Percentiles rank a stretch among this genome's conserved stretches.
phyloP scores from a whole-genome alignment of 2,888 invertebrate species.

The Synanthedon formicaeformis region DNA sequence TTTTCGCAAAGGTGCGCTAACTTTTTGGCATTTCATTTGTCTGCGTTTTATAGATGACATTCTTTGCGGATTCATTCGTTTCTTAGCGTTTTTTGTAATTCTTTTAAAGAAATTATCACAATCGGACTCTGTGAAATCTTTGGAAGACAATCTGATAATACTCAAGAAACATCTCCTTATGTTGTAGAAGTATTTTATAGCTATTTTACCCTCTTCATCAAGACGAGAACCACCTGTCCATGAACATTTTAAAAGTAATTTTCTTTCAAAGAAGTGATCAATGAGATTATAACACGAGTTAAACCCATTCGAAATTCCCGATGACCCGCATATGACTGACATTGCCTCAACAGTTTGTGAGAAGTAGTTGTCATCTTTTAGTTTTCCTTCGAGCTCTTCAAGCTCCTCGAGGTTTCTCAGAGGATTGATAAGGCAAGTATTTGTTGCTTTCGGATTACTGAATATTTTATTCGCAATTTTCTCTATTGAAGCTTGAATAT shows the following conservation, averaged over 20 bases:
- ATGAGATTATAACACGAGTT: slow-evolving; percentile 4
- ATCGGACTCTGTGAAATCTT: slow-evolving; percentile 3
- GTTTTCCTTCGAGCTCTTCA: slow-evolving; percentile 2
- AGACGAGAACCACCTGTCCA: slow-evolving; percentile 4
- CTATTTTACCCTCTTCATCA: not conserved
- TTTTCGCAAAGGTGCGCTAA: too few relatives aligned
- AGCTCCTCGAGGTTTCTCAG: slow-evolving; percentile 4
- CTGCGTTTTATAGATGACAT: too few relatives aligned
- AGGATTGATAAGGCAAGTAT: slow-evolving; percentile 1
- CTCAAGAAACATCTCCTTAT: slow-evolving; percentile 3
- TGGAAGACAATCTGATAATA: slow-evolving; percentile 2
- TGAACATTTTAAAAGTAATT: slow-evolving; percentile 2
- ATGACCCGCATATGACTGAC: slow-evolving; percentile 3
- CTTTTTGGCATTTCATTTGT: too few relatives aligned
- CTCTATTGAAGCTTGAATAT: too few relatives aligned
- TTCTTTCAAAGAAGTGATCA: slow-evolving; percentile 3
- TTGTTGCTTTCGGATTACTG: not conserved
- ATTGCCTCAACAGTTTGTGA: slow-evolving; percentile 1
- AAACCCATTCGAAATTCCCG: slow-evolving; percentile 1
- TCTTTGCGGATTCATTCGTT: too few relatives aligned
- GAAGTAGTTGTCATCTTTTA: slow-evolving; percentile 3
- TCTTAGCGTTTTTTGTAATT: slow-evolving; percentile 2
- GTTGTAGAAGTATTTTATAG: slow-evolving; percentile 4
- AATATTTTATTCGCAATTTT: too few relatives aligned
- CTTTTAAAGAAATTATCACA: slow-evolving; percentile 4